Evolutionary conservation across 2,888 invertebrate species (phyloP), one percentile per base, ranked within the genome.

Genomic region (Agrochola macilenta): DNA sequence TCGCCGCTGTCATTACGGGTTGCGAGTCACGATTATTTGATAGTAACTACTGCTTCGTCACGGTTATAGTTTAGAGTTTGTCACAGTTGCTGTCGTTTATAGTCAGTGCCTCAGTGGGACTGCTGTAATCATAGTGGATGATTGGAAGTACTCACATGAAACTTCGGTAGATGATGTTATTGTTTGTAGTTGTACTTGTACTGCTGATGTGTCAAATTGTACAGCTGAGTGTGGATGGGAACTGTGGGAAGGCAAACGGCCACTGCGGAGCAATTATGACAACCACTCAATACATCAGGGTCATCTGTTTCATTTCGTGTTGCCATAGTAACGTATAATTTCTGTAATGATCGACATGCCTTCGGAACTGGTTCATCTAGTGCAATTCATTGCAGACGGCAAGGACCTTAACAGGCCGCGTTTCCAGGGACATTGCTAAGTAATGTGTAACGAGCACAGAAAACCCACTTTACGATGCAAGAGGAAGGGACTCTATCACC

Each of bases 371-470:
- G 70, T 81, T 66, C 30, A 30, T 14, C n/a, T 20, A 9, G n/a
- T 68, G 58, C 73, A 82, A 73, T 61, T 46, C 60, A 30, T 58
- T 63, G 58, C 57, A 61, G 57, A 60, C 61, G 69, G 57, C 78
- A 70, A 81, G 61, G 61, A 73, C 61, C 66, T 35, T 12, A 9
- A 1, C 35, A 30, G 5, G 35, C 30, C 39, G 57, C 43, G 17
- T 14, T 63, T 46, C 43, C 43, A 61, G 52, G 17, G 43, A 43
- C 7, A 39, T 63, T 9, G 30, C 26, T 20, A 65, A 39, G 26
- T 14, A 12, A 12, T 9, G 9, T 26, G 52, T 23, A 11, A 23
- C 7, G 23, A 23, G 2, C 39, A 26, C 35, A 39, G 58, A 58
- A 58, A 17, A 9, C 12, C 46, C 35, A 76, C 26, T 9, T 35